Conservation (phyloP, 2,113 vertebrate genomes). For the Pygoscelis adeliae region DNA sequence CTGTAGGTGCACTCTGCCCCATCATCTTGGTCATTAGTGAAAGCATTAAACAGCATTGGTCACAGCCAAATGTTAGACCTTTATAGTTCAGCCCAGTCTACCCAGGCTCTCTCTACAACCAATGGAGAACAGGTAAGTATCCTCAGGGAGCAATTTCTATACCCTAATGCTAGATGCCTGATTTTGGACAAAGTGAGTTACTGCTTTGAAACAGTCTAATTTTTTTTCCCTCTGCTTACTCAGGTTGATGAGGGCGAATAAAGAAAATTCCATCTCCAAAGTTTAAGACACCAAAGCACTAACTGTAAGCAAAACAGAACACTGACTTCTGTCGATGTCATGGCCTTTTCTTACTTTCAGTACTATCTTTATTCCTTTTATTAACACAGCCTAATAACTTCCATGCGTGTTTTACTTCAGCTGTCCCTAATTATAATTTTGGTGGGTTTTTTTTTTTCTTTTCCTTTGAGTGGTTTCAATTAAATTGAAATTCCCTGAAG, state of each 20-base stretch:
- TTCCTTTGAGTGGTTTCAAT: slow-evolving; percentile 21
- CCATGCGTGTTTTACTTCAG: background rate
- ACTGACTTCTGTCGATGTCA: background rate
- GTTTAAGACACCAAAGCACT: background rate
- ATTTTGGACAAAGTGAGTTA: background rate
- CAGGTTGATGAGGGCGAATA: background rate
- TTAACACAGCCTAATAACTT: background rate
- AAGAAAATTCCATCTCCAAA: background rate
- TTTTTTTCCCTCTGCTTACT: background rate
- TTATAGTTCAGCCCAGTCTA: background rate
- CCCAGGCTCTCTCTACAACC: background rate
- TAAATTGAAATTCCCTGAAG: slow-evolving; percentile 11
- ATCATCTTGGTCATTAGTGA: background rate
- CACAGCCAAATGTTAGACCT: background rate
- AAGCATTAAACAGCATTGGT: background rate
- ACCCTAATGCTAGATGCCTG: background rate
- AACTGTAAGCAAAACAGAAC: background rate
- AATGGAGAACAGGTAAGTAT: background rate
- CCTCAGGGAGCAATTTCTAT: background rate
- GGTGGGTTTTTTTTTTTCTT: background rate
- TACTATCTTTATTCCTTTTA: background rate
- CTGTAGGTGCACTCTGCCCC: background rate
- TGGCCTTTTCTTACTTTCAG: background rate
- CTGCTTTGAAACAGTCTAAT: background rate
- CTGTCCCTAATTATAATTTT: background rate